phyloP scores from a whole-genome alignment of 2,797 vertebrate species.

The Eulemur coronatus region DNA sequence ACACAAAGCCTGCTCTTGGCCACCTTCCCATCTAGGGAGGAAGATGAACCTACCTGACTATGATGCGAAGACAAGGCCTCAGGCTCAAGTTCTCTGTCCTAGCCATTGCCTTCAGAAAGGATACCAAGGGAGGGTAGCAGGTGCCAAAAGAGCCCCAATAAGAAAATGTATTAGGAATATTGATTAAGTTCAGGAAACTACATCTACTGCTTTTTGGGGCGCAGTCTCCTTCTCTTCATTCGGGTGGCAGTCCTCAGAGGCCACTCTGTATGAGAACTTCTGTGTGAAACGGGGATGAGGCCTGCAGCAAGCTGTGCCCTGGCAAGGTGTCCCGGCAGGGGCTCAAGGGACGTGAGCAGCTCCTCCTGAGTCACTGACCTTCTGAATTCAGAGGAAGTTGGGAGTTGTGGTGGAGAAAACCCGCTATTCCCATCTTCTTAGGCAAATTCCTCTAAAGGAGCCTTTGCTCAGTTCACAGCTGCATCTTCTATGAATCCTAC shows the following conservation, averaged over 20 bases:
- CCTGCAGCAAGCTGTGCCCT: not conserved
- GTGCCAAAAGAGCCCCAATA: not conserved
- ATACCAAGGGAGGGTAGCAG: not conserved
- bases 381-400: not conserved
- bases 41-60: not conserved
- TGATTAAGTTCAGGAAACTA: not conserved
- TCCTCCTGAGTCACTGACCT: not conserved
- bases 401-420: not conserved
- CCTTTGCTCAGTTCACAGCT: not conserved
- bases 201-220: not conserved
- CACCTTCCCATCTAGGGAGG: not conserved
- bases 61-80: not conserved
- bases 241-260: not conserved
- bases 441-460: not conserved
- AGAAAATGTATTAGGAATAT: not conserved
- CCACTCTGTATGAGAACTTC: not conserved
- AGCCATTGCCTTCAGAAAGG: not conserved
- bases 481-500: not conserved
- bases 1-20: not conserved
- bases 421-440: not conserved
- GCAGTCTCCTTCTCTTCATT: not conserved
- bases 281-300: not conserved
- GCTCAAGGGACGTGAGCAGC: not conserved
- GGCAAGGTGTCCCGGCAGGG: not conserved
- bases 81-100: not conserved